A percentile compares a stretch with the other conserved stretches of the same genome.
phyloP scores from a whole-genome alignment of 2,113 vertebrate species.

The Girardinichthys multiradiatus region DNA sequence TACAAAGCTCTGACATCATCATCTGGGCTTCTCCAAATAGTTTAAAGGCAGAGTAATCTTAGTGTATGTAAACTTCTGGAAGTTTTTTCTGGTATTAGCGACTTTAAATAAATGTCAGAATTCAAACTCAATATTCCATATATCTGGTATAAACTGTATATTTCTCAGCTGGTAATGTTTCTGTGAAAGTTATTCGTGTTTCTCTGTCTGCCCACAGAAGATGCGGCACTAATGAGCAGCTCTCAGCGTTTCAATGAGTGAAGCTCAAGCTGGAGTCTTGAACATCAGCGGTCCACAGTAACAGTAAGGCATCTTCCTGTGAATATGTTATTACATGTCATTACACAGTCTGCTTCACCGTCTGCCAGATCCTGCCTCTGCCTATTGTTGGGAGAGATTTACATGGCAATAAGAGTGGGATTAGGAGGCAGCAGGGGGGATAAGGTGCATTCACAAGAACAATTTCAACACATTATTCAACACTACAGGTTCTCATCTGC shows the following conservation, averaged over 20 bases:
- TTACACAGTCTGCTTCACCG: not conserved
- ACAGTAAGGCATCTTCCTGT: conserved; percentile 48
- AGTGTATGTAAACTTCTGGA: no score
- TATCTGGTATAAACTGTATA: no score
- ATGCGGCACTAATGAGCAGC: conserved; percentile 45
- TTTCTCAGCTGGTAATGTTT: not conserved
- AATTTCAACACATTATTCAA: conserved; percentile 2
- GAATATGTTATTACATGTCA: conserved; percentile 11
- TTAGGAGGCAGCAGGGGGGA: not conserved
- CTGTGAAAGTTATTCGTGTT: conserved; percentile 2
- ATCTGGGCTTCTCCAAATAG: no score
- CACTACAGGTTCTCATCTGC: not conserved
- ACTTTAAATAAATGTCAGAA: not conserved
- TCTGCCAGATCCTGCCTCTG: not conserved
- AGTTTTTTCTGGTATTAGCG: no score
- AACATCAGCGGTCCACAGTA: conserved; percentile 44
- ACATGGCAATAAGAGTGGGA: not conserved
- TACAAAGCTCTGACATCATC: no score
- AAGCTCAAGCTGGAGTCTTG: conserved; percentile 39
- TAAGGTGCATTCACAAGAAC: conserved; percentile 9
- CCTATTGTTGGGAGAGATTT: conserved; percentile 7
- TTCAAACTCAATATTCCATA: no score
- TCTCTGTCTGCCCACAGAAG: conserved; percentile 34
- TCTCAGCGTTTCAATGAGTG: conserved; percentile 64
- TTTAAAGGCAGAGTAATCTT: no score